Base-by-base conservation (phyloP, 2,888 invertebrate genomes). In the Tinea semifulvella region DNA sequence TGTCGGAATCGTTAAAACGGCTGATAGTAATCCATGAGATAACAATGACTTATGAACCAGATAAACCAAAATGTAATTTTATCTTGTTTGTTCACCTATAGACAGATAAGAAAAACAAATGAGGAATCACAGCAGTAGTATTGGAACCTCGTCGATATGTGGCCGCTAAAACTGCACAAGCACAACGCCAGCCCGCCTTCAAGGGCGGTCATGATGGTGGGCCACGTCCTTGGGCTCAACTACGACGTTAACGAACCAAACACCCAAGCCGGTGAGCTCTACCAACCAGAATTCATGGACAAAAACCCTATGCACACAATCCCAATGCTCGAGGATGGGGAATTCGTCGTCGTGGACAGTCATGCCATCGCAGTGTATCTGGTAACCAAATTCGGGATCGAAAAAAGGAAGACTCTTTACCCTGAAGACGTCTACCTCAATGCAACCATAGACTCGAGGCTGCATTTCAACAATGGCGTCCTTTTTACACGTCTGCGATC, bases 241-340 rank as follows among this genome's bases (percentile, higher is more conserved):
- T 49, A 56, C 5, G 53, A 60, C 10, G 44, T 51, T 0, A 38
- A 49, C 26, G 54, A 59, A 17, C 48, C 61, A 1, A 56, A 57
- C 42, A 27, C 60, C 1, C 0, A 51, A 0, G 14, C 42, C 0
- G 53, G 54, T 19, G 61, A 61, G 0, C 48, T 57, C 2, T 13
- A 35, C 5, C 52, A 51, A 7, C 63, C 65, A 3, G 65, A 62
- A 18, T 66, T 50, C 44, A 3, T 61, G 0, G 52, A 55, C 1
- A 66, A 65, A 42, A 68, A 67, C 31, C 66, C 65, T 1, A 43
- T 57, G 6, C 64, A 65, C 16, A 50, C 57, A 0, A 42, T 67
- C 0, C 67, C 66, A 0, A 20, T 65, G 5, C 45, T 68, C 2
- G 65, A 65, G 61, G 66, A 67, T 11, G 60, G 55, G n/a, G 60